phyloP scores from a whole-genome alignment of 2,797 vertebrate genomes.

The Oreonectes daqikongensis region DNA sequence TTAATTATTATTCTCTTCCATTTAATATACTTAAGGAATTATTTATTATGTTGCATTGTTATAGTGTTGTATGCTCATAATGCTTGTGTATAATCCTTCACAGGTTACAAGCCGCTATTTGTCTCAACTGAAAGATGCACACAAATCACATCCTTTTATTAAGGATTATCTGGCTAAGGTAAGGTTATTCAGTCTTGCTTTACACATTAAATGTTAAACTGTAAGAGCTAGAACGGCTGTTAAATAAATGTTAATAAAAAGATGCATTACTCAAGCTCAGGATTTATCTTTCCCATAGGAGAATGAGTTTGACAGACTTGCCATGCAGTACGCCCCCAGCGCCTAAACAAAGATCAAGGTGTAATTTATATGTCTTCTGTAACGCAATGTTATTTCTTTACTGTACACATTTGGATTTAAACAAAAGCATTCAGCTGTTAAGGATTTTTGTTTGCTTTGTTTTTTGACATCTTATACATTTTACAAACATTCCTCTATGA shows the following conservation, averaged over 20 bases:
- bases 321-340: slow-evolving; percentile 86
- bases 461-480: slow-evolving; percentile 13
- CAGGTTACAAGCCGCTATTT: slow-evolving; percentile 96
- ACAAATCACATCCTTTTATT: slow-evolving; percentile 90
- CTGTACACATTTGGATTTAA: slow-evolving; percentile 3
- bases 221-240: neutral
- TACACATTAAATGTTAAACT: neutral
- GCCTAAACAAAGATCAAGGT: slow-evolving; percentile 59
- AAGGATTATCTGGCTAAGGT: slow-evolving; percentile 95
- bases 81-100: slow-evolving; percentile 31
- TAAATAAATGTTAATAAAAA: neutral
- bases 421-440: neutral
- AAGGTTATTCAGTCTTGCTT: slow-evolving; percentile 38
- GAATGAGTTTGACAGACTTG: slow-evolving; percentile 91
- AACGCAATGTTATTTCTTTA: neutral
- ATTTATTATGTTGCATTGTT: neutral
- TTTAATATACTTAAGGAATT: neutral
- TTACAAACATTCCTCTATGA: slow-evolving; percentile 42
- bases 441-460: slow-evolving; percentile 1
- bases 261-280: neutral
- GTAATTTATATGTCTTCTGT: slow-evolving; percentile 2
- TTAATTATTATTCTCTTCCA: too few species aligned
- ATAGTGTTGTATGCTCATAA: neutral
- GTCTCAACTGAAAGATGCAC: slow-evolving; percentile 93
- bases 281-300: slow-evolving; percentile 75